Percentiles rank a stretch among this genome's conserved stretches.
phyloP scores from a whole-genome alignment of 2,113 vertebrate genomes.

The Eudyptes chrysolophus region DNA sequence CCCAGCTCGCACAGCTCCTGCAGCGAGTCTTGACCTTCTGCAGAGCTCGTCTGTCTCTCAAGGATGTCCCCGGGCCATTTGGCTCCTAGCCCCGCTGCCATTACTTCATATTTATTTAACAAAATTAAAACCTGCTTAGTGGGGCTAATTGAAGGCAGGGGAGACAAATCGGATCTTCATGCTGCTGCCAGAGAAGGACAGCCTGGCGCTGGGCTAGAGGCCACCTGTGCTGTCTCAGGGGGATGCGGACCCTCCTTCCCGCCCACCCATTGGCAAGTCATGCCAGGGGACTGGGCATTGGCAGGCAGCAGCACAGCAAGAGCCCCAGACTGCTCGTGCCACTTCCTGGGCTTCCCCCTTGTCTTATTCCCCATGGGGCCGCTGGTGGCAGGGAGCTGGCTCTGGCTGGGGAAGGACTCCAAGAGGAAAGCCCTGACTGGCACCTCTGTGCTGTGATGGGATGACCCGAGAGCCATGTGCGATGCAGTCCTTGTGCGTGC shows the following conservation, averaged over 20 bases:
- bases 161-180: constrained; percentile 23
- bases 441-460: background rate
- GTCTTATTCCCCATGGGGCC: rapidly evolving
- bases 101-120: constrained; percentile 53
- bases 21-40: background rate
- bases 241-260: rapidly evolving
- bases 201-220: background rate
- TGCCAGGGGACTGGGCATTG: rapidly evolving
- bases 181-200: background rate
- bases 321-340: rapidly evolving
- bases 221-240: background rate
- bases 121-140: constrained; percentile 53
- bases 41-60: background rate
- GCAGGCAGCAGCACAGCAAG: background rate
- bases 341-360: too few relatives aligned
- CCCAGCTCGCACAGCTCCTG: background rate
- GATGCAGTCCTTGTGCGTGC: rapidly evolving
- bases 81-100: background rate
- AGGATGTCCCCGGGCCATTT: background rate
- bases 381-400: background rate
- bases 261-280: rapidly evolving
- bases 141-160: background rate
- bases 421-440: background rate
- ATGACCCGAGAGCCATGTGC: rapidly evolving
- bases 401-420: background rate